Evolutionary conservation across 2,888 invertebrate genomes (phyloP).

Genomic region (Eueremaeus valkanovi): DNA sequence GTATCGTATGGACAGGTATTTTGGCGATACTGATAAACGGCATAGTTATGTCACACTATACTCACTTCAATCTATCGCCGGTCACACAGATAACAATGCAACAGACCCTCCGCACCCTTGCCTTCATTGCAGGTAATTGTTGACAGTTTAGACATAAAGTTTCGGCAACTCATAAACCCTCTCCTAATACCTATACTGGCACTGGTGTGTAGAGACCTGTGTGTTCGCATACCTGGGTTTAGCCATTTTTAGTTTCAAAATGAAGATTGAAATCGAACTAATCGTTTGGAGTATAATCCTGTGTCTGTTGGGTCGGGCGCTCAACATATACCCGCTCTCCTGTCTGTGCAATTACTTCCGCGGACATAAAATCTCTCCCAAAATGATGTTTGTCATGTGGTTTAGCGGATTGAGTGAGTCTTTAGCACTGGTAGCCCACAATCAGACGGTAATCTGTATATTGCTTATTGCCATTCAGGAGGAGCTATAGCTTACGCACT

Average conservation of each 20-base stretch:
- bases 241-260: slow-evolving; percentile 89
- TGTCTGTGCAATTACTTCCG: slow-evolving; percentile 90
- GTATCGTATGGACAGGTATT: too few relatives aligned
- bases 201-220: too few relatives aligned
- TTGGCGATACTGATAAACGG: slow-evolving; percentile 99
- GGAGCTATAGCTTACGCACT: slow-evolving; percentile 85
- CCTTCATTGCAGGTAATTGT: slow-evolving; percentile 77
- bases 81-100: slow-evolving; percentile 99
- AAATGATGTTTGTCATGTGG: slow-evolving; percentile 72
- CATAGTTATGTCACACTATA: slow-evolving; percentile 99
- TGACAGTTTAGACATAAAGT: too few relatives aligned
- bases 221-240: slow-evolving; percentile 96
- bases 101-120: slow-evolving; percentile 93
- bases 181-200: slow-evolving; percentile 44
- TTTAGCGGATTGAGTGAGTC: slow-evolving; percentile 82
- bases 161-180: too few relatives aligned
- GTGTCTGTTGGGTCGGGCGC: slow-evolving; percentile 86
- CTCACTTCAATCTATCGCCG: slow-evolving; percentile 95
- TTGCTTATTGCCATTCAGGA: too few relatives aligned
- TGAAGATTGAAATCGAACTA: slow-evolving; percentile 76
- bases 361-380: slow-evolving; percentile 93
- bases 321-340: slow-evolving; percentile 93
- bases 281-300: slow-evolving; percentile 89
- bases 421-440: neutral
- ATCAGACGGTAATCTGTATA: too few relatives aligned